Conservation (phyloP, 1,140 invertebrate species). For the Macrocentrus cingulum region DNA sequence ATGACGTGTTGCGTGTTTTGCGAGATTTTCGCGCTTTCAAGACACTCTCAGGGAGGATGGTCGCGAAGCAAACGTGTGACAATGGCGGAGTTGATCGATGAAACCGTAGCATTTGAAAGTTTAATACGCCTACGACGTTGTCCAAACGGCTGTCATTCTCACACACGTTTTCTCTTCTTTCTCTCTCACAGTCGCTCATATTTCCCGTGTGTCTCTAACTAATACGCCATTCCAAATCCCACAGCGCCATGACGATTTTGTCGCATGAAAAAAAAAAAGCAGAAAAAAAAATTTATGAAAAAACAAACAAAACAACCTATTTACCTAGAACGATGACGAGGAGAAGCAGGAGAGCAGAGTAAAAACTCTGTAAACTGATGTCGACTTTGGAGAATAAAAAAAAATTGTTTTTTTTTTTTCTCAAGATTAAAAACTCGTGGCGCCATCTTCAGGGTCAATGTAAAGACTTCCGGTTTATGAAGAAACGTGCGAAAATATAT, state of each 20-base stretch:
- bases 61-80: conserved; percentile 4
- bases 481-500: conserved; percentile 6
- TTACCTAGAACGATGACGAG: no score
- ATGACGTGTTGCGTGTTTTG: no score
- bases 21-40: no score
- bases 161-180: conserved; percentile 20
- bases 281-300: no score
- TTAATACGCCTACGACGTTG: conserved; percentile 26
- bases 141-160: conserved; percentile 17
- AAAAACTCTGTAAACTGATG: no score
- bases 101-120: conserved; percentile 25
- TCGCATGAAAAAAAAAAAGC: no score
- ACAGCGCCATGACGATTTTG: conserved; percentile 11
- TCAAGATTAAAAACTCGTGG: conserved; percentile 9
- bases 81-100: conserved; percentile 20
- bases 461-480: not conserved
- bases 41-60: not conserved
- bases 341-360: no score
- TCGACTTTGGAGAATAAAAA: not conserved
- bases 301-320: no score
- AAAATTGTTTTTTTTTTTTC: conserved; percentile 6
- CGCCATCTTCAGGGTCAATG: conserved; percentile 22
- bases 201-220: conserved; percentile 1
- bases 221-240: conserved; percentile 12
- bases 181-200: conserved; percentile 2